Evolutionary conservation across 64 coral and sea anemone genomes (phyloP).

Genomic region (Porites lutea): DNA sequence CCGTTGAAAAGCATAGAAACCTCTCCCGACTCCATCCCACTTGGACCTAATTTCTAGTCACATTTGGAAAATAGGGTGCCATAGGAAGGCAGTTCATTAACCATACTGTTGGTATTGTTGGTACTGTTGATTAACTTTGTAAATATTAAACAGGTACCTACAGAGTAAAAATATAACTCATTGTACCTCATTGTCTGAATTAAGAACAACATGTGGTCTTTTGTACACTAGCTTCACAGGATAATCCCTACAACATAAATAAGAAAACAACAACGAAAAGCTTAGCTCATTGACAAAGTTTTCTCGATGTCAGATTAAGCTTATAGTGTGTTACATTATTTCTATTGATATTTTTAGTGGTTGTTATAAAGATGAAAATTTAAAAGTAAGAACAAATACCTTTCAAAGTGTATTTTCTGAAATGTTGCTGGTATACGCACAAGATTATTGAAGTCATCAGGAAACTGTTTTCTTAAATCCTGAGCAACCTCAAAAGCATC

Average conservation of each 20-base stretch:
- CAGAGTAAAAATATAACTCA: too few species aligned
- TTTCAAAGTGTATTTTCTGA: slow-evolving; percentile 97
- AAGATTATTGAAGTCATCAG: slow-evolving; percentile 85
- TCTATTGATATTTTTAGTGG: background rate
- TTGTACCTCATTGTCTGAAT: slow-evolving; percentile 70
- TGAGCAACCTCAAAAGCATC: slow-evolving; percentile 84
- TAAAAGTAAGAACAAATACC: slow-evolving; percentile 28
- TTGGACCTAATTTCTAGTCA: too few species aligned
- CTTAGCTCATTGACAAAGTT: too few species aligned
- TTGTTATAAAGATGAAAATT: background rate
- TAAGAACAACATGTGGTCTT: slow-evolving; percentile 80
- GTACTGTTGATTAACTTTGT: too few species aligned
- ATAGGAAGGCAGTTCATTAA: too few species aligned
- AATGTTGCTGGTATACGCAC: slow-evolving; percentile 85
- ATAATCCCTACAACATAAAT: slow-evolving; percentile 60
- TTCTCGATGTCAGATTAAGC: background rate
- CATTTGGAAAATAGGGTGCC: too few species aligned
- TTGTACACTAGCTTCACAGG: slow-evolving; percentile 92
- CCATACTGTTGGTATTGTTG: too few species aligned
- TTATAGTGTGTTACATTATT: background rate
- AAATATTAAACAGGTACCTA: too few species aligned
- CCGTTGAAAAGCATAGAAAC: too few species aligned
- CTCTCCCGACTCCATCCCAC: too few species aligned
- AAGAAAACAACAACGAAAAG: background rate
- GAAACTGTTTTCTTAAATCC: slow-evolving; percentile 73